phyloP scores from a whole-genome alignment of 2,888 invertebrate species.

The Boloria euphrosyne region DNA sequence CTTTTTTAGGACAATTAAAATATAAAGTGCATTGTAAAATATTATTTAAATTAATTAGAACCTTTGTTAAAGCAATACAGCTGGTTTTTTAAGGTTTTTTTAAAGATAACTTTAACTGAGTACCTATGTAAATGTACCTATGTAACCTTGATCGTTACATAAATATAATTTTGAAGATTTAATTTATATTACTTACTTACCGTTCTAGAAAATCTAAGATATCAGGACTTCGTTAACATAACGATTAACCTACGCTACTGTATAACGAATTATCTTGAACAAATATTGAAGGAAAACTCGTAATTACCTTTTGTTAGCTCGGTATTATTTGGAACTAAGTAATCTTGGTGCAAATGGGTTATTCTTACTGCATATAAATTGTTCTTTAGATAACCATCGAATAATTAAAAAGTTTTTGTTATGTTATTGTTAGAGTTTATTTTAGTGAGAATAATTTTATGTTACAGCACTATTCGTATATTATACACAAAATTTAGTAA shows the following conservation, averaged over 20 bases:
- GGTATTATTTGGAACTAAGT: constrained; percentile 65
- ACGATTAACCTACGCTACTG: constrained; percentile 58
- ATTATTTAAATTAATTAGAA: constrained; percentile 4
- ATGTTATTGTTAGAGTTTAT: neutral
- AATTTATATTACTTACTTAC: no score
- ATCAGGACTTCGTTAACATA: constrained; percentile 47
- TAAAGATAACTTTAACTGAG: neutral
- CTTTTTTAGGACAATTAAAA: constrained; percentile 27
- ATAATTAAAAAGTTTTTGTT: neutral
- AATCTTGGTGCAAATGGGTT: constrained; percentile 53
- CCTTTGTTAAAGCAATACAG: constrained; percentile 5
- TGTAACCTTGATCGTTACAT: no score
- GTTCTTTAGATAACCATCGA: constrained; percentile 39
- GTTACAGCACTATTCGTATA: no score
- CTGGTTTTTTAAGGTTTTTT: no score
- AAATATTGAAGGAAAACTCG: constrained; percentile 73
- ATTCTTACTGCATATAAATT: constrained; percentile 48
- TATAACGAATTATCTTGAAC: constrained; percentile 67
- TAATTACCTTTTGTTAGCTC: constrained; percentile 70
- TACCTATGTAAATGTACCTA: constrained; percentile 1
- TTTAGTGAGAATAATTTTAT: no score
- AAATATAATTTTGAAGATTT: neutral
- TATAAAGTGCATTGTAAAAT: neutral
- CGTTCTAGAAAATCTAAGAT: constrained; percentile 32
- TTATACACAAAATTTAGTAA: no score